Evolutionary conservation across 2,113 vertebrate genomes (phyloP).

Genomic region (Petroica traversi): DNA sequence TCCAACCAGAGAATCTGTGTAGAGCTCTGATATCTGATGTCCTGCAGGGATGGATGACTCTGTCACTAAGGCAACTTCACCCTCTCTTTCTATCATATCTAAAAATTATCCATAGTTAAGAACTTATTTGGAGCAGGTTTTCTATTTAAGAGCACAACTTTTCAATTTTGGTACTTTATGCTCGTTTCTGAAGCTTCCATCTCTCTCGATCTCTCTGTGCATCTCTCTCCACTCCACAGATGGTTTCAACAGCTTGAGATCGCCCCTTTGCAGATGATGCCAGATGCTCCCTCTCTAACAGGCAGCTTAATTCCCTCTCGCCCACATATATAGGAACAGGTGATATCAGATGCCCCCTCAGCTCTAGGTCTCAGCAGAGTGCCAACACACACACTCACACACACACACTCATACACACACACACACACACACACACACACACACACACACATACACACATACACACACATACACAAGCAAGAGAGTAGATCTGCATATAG

Average conservation of each 20-base stretch:
- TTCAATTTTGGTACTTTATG: not conserved
- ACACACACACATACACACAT: no score
- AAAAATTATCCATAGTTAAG: not conserved
- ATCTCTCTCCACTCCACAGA: not conserved
- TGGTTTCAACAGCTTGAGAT: slow-evolving; percentile 42
- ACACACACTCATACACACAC: no score
- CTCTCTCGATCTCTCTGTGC: not conserved
- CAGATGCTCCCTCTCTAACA: not conserved
- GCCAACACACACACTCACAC: not conserved
- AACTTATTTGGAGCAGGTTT: not conserved
- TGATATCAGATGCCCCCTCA: not conserved
- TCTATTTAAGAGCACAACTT: not conserved
- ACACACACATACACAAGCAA: not conserved
- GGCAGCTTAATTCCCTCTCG: not conserved
- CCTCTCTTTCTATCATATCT: not conserved
- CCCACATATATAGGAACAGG: not conserved
- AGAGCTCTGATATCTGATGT: not conserved
- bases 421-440: no score
- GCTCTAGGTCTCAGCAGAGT: not conserved
- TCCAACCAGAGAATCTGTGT: not conserved
- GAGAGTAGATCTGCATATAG: not conserved
- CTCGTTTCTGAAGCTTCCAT: not conserved
- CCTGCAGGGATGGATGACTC: not conserved
- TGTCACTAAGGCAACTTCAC: not conserved
- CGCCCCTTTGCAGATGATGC: slow-evolving; percentile 11